A percentile compares a stretch with the other conserved stretches of the same genome.
phyloP scores from a whole-genome alignment of 2,797 vertebrate species.

The Synanceia verrucosa region DNA sequence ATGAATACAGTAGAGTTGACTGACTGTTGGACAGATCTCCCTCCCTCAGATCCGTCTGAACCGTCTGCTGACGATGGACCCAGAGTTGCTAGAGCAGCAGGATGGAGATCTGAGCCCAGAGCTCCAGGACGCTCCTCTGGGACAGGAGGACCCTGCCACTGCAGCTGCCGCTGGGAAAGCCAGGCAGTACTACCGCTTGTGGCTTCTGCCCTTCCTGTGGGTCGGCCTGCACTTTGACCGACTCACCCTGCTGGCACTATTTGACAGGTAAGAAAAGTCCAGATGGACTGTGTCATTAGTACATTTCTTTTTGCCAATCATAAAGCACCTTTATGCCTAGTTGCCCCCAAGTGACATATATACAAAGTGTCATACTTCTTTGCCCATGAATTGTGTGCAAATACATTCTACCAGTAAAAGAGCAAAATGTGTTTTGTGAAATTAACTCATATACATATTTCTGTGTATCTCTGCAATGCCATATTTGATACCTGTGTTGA shows the following conservation, averaged over 20 bases:
- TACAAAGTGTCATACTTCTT: too few species aligned
- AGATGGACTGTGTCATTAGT: not conserved
- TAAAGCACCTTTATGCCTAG: not conserved
- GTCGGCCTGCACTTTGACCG: constrained; percentile 97
- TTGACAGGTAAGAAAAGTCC: constrained; percentile 87
- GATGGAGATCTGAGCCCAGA: constrained; percentile 96
- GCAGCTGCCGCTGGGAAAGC: constrained; percentile 84
- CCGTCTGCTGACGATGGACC: constrained; percentile 94
- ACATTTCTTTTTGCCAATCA: not conserved
- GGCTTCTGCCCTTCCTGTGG: constrained; percentile 96
- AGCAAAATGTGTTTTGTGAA: too few species aligned
- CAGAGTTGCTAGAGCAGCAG: constrained; percentile 95
- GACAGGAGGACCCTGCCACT: constrained; percentile 81
- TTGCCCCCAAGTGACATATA: too few species aligned
- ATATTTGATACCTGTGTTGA: too few species aligned
- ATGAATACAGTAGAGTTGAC: not conserved
- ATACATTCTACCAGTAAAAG: too few species aligned
- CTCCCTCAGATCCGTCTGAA: constrained; percentile 97
- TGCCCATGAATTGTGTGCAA: too few species aligned
- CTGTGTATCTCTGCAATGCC: too few species aligned
- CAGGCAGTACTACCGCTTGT: constrained; percentile 96
- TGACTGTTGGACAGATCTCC: constrained; percentile 87
- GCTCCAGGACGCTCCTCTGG: constrained; percentile 90
- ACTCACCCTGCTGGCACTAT: constrained; percentile 95
- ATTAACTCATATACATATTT: too few species aligned